Conservation (phyloP, 2,113 vertebrate genomes). For the Uria aalge region DNA sequence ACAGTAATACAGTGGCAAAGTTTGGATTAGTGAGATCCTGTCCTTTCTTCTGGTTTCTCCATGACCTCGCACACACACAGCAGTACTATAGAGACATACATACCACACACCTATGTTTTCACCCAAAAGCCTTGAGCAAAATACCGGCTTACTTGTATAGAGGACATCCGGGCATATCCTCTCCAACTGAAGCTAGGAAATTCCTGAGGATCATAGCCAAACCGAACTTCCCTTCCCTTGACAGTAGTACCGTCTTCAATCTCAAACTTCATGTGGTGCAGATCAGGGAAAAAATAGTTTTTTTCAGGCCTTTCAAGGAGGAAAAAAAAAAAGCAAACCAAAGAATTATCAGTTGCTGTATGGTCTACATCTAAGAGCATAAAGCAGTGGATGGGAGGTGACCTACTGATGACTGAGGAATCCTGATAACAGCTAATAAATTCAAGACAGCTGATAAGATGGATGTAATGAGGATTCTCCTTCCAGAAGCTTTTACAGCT, state of each 20-base stretch:
- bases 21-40: background rate
- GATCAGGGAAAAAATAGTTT: slow-evolving; percentile 84
- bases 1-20: background rate
- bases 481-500: background rate
- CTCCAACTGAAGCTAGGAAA: slow-evolving; percentile 92
- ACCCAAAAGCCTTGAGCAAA: background rate
- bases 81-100: background rate
- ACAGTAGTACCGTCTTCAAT: slow-evolving; percentile 85
- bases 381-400: background rate
- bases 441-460: background rate
- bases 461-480: background rate
- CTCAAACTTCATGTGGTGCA: slow-evolving; percentile 92
- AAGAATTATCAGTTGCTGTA: background rate
- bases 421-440: background rate
- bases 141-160: slow-evolving; percentile 79
- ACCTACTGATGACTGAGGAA: background rate
- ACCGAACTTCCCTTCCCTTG: slow-evolving; percentile 77
- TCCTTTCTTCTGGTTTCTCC: background rate
- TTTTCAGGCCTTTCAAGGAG: slow-evolving; percentile 77
- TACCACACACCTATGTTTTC: background rate
- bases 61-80: background rate
- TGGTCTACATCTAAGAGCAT: background rate
- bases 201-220: slow-evolving; percentile 82
- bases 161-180: slow-evolving; percentile 87
- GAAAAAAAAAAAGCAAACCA: background rate